phyloP scores from a whole-genome alignment of 2,113 vertebrate species.

The Chionodraco myersi region DNA sequence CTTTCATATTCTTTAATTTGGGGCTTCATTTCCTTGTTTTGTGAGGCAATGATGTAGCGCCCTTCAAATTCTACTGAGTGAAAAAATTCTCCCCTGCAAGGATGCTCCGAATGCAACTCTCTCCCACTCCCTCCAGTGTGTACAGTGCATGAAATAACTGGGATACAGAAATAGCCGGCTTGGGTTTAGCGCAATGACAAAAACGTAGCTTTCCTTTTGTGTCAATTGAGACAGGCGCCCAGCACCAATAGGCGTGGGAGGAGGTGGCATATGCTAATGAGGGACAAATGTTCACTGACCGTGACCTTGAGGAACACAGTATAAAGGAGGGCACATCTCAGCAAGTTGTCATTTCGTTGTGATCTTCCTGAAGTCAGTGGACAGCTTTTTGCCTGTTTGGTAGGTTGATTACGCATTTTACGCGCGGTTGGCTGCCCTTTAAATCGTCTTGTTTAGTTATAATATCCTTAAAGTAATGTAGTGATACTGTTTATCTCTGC shows the following conservation, averaged over 20 bases:
- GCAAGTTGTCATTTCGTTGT: constrained; percentile 78
- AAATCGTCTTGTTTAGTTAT: neutral
- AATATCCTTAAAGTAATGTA: neutral
- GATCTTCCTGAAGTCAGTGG: constrained; percentile 85
- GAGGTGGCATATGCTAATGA: constrained; percentile 96
- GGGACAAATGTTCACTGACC: constrained; percentile 94
- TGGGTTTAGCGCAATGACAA: constrained; percentile 90
- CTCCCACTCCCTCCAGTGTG: constrained; percentile 62
- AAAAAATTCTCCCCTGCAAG: constrained; percentile 34
- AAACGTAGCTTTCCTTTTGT: constrained; percentile 99
- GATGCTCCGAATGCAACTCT: constrained; percentile 64
- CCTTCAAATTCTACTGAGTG: constrained; percentile 37
- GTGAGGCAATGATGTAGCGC: neutral
- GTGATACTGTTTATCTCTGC: neutral
- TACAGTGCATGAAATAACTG: constrained; percentile 84
- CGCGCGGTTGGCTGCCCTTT: constrained; percentile 24
- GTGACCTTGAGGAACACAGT: constrained; percentile 96
- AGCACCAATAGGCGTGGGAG: constrained; percentile 89
- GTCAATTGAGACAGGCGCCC: constrained; percentile 90
- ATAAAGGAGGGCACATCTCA: constrained; percentile 89
- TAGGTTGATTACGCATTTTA: constrained; percentile 55
- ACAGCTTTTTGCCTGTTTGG: constrained; percentile 64
- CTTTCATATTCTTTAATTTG: neutral
- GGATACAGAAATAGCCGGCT: constrained; percentile 96
- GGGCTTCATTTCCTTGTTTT: neutral